Percentiles rank a stretch among this genome's conserved stretches.
Conservation (phyloP, 2,888 invertebrate species). For the Mesoligia furuncula region DNA sequence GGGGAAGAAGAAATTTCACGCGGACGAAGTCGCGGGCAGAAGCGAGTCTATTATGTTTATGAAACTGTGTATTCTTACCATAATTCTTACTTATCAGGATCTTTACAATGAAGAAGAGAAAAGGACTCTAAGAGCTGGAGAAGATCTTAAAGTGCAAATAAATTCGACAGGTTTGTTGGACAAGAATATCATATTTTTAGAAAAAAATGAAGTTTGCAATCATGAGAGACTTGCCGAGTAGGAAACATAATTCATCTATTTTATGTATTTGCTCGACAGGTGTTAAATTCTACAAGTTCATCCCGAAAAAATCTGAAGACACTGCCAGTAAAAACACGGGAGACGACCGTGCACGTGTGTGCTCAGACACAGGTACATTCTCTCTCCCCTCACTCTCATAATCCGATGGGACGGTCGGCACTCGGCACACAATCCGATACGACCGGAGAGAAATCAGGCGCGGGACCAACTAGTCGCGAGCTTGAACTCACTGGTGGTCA, state of each 20-base stretch:
- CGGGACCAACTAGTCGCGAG: too few relatives aligned
- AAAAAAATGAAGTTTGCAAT: not conserved
- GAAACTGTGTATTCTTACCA: constrained; percentile 36
- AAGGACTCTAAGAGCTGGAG: constrained; percentile 70
- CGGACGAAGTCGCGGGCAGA: too few relatives aligned
- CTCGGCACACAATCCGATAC: too few relatives aligned
- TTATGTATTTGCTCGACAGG: constrained; percentile 72
- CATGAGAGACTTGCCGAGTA: not conserved
- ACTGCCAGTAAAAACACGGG: not conserved
- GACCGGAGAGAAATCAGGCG: too few relatives aligned
- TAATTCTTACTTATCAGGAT: constrained; percentile 76
- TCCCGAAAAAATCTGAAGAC: constrained; percentile 59
- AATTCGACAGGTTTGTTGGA: constrained; percentile 82
- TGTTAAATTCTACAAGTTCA: constrained; percentile 84
- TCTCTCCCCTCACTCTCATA: too few relatives aligned
- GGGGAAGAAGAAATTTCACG: too few relatives aligned
- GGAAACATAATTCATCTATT: not conserved
- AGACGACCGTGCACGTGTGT: too few relatives aligned
- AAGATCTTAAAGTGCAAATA: constrained; percentile 86
- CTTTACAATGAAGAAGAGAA: constrained; percentile 84
- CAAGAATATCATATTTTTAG: not conserved
- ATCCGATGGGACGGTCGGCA: too few relatives aligned
- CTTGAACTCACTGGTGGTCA: too few relatives aligned
- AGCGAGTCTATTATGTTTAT: not conserved
- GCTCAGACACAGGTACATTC: too few relatives aligned